Conservation (phyloP, 2,888 invertebrate species). For the Keiferia lycopersicella region DNA sequence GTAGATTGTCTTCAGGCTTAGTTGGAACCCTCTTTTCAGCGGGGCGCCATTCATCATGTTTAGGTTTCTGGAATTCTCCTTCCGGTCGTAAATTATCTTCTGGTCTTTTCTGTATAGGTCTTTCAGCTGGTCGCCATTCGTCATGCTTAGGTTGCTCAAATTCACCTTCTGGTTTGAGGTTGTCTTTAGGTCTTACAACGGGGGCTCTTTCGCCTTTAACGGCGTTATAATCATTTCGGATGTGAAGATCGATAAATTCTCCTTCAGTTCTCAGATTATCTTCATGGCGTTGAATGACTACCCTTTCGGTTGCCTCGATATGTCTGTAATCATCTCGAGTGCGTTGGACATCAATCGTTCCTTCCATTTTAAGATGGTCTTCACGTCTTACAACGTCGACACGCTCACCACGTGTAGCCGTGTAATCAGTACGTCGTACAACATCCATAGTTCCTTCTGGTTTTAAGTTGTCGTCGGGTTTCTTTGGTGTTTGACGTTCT, state of each 20-base stretch:
- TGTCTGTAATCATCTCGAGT: constrained; percentile 81
- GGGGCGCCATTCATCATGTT: constrained; percentile 58
- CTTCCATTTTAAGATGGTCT: constrained; percentile 87
- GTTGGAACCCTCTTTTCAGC: constrained; percentile 57
- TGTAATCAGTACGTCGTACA: constrained; percentile 66
- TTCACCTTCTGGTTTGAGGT: constrained; percentile 76
- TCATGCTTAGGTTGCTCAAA: constrained; percentile 71
- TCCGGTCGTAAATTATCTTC: constrained; percentile 79
- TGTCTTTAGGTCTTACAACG: constrained; percentile 77
- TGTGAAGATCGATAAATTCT: constrained; percentile 43
- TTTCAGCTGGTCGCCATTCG: constrained; percentile 71
- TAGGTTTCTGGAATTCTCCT: constrained; percentile 75
- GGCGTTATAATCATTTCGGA: constrained; percentile 53
- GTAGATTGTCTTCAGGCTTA: constrained; percentile 75
- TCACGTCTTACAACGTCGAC: constrained; percentile 82
- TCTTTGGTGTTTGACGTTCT: constrained; percentile 60
- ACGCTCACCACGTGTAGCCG: constrained; percentile 81
- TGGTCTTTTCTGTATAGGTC: constrained; percentile 62
- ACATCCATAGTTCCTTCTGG: constrained; percentile 79
- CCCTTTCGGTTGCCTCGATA: constrained; percentile 77
- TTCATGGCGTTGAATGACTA: constrained; percentile 76
- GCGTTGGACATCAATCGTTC: constrained; percentile 77
- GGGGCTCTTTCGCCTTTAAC: constrained; percentile 64
- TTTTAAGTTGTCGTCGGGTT: constrained; percentile 80
- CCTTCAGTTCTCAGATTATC: constrained; percentile 82